Conservation (phyloP, 2,888 invertebrate species). For the Tetragnatha montana region DNA sequence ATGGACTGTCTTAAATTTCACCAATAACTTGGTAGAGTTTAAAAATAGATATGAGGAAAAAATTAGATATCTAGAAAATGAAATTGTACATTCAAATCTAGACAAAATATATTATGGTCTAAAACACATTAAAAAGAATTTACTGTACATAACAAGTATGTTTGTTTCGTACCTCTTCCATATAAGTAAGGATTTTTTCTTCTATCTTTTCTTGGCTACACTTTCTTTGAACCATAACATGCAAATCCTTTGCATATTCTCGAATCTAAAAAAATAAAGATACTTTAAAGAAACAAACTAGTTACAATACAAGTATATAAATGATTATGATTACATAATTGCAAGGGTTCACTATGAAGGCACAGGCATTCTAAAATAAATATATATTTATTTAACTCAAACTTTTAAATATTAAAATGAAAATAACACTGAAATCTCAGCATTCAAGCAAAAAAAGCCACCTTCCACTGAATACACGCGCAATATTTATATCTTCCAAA, state of each 20-base stretch:
- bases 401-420: too few species aligned
- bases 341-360: too few species aligned
- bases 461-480: too few species aligned
- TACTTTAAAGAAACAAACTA: background rate
- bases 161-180: slow-evolving; percentile 79
- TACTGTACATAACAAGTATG: too few species aligned
- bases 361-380: too few species aligned
- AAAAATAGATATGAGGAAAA: background rate
- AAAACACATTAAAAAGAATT: background rate
- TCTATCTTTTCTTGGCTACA: slow-evolving; percentile 82
- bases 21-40: background rate
- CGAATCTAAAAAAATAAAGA: slow-evolving; percentile 81
- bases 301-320: too few species aligned
- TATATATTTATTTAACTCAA: too few species aligned
- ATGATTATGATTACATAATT: too few species aligned
- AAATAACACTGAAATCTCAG: too few species aligned
- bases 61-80: background rate
- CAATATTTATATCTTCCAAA: too few species aligned
- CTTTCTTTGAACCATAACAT: slow-evolving; percentile 81
- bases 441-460: too few species aligned
- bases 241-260: slow-evolving; percentile 86
- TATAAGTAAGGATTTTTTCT: slow-evolving; percentile 82
- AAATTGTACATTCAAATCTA: background rate
- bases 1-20: background rate
- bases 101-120: background rate